These are phyloP conservation scores for Trichosurus vulpecula DNA, from an alignment of 2,797 vertebrate species.

Conservation along the genomic window DNA sequence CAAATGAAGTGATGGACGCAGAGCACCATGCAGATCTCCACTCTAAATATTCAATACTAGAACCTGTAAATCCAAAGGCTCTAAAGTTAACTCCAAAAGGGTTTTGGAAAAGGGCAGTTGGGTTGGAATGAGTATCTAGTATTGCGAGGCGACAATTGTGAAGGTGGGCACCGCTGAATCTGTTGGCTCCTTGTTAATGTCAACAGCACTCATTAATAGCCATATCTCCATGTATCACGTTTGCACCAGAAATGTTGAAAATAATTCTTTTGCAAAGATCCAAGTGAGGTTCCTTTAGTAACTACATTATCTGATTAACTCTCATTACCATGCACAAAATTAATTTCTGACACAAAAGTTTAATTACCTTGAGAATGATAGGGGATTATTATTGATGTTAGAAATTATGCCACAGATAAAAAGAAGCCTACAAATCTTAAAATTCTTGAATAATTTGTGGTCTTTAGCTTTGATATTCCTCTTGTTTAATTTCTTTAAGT, in stretches of 20 bases:
- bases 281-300: slow-evolving; percentile 23
- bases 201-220: not conserved
- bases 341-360: slow-evolving; percentile 35
- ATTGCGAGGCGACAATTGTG: not conserved
- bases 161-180: not conserved
- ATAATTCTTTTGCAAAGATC: not conserved
- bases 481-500: slow-evolving; percentile 30
- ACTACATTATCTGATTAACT: slow-evolving; percentile 43
- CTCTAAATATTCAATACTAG: not conserved
- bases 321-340: slow-evolving; percentile 48
- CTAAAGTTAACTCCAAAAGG: not conserved
- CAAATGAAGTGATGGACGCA: too few species aligned
- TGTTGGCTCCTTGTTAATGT: not conserved
- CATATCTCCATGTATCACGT: not conserved
- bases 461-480: slow-evolving; percentile 24
- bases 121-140: too few species aligned
- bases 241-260: not conserved
- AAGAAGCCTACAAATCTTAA: slow-evolving; percentile 33
- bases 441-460: slow-evolving; percentile 25
- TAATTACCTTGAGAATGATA: slow-evolving; percentile 64
- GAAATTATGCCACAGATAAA: slow-evolving; percentile 26
- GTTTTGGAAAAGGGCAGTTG: not conserved
- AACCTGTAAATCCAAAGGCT: not conserved
- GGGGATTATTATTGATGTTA: slow-evolving; percentile 37
- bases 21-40: not conserved